A percentile compares a stretch with the other conserved stretches of the same genome.
phyloP scores from a whole-genome alignment of 1,140 invertebrate species.

The Antheraea pernyi region DNA sequence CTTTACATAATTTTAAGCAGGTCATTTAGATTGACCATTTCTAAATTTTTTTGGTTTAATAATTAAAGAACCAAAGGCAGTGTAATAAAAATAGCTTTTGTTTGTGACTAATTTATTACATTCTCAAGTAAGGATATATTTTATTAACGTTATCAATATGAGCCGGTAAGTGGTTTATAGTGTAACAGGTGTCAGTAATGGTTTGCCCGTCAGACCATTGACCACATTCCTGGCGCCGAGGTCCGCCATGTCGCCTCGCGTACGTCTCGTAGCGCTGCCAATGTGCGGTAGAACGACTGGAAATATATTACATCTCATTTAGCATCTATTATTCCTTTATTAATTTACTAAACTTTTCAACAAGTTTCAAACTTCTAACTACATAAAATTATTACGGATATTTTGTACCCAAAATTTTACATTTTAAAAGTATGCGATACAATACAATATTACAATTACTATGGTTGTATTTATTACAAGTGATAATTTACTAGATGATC shows the following conservation, averaged over 20 bases:
- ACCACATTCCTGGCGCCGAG: constrained; percentile 91
- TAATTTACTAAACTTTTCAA: no score
- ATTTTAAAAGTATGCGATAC: no score
- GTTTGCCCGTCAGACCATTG: constrained; percentile 84
- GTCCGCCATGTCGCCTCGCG: constrained; percentile 88
- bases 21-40: no score
- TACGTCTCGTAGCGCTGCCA: constrained; percentile 90
- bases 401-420: no score
- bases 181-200: constrained; percentile 81
- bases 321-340: not conserved
- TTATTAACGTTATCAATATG: not conserved
- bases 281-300: constrained; percentile 92
- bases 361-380: no score
- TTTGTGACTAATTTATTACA: not conserved
- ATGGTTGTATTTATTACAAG: no score
- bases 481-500: no score
- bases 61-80: not conserved
- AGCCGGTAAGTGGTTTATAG: constrained; percentile 20
- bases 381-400: no score
- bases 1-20: no score
- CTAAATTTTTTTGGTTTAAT: not conserved
- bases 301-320: not conserved
- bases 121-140: not conserved
- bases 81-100: not conserved
- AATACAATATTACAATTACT: no score